Base-by-base conservation (phyloP, 1,140 invertebrate genomes). In the Armadillidium nasatum region DNA sequence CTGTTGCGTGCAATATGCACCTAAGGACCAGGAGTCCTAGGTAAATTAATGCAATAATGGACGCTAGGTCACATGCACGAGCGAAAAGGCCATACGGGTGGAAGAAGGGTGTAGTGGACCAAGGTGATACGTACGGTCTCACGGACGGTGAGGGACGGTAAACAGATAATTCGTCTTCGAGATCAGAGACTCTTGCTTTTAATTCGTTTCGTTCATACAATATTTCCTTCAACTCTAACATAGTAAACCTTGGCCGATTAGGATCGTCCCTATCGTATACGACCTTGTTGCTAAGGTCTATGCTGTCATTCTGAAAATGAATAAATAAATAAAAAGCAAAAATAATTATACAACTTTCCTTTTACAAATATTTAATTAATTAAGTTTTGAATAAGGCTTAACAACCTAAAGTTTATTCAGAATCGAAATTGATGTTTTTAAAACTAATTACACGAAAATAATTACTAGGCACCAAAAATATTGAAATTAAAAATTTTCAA, bases 171-270 rank as follows among this genome's bases (percentile, higher is more conserved):
- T 96, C 93, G 82, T 96, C 94, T 85, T 96, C 93, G 13, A 95
- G 87, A 83, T 95, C 92, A 81, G 90, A 91, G 19, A 96, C 88
- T 83, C 91, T 89, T 22, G 92, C 89, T 87, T 95, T 96, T 13
- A 96, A 86, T 84, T 94, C 91, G 84, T 96, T 95, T 80, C 94
- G 87, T 85, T 96, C 94, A 83, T 93, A 90, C 10, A 96, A 86
- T 81, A 97, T 94, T 83, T 93, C 92, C 83, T 91, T 89, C 7
- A 98, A 86, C 84, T 98, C 95, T 50, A 90, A 88, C 45, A 95
- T 91, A 10, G 95, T 96, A 84, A 97, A 98, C 72, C 93, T 88
- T 10, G 94, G 94, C 81, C 91, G 87, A 82, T 94, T 91, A 0
- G 93, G 91, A 86, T 94, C 92, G 82, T 93, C 91, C 67, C 89